A percentile compares a stretch with the other conserved stretches of the same genome.
These are phyloP conservation scores for Pristionchus fissidentatus DNA, from an alignment of 2,888 invertebrate genomes.

Conservation along the genomic window DNA sequence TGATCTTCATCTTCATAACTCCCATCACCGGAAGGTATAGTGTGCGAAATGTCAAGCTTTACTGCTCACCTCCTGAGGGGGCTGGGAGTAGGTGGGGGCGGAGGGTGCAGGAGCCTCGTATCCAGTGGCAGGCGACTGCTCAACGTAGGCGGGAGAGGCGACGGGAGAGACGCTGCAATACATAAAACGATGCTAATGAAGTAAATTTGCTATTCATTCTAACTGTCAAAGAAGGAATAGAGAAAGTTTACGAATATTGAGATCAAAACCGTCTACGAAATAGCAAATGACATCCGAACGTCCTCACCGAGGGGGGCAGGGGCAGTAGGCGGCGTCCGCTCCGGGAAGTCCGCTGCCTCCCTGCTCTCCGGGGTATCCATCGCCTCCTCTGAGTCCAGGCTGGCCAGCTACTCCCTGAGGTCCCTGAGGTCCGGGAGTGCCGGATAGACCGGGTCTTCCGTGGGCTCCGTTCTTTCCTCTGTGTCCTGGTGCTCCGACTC, in stretches of 20 bases:
- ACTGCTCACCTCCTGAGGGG: neutral
- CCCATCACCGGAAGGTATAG: no score
- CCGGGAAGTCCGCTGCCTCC: conserved; percentile 55
- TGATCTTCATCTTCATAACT: no score
- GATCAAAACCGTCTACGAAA: neutral
- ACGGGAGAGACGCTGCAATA: conserved; percentile 19
- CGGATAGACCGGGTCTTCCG: conserved; percentile 56
- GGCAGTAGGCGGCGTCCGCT: conserved; percentile 60
- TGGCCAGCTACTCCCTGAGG: conserved; percentile 54
- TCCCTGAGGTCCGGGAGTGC: conserved; percentile 58
- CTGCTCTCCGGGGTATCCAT: conserved; percentile 56
- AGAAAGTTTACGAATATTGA: neutral
- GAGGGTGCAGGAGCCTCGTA: conserved; percentile 24
- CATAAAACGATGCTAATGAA: neutral
- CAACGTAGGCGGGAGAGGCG: neutral
- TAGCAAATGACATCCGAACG: neutral
- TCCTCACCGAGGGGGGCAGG: conserved; percentile 50
- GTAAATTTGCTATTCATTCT: neutral
- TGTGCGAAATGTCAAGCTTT: no score
- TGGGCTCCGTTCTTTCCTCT: conserved; percentile 56
- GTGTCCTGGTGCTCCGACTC: conserved; percentile 56
- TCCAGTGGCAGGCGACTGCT: conserved; percentile 10
- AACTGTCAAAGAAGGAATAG: no score
- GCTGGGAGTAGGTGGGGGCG: neutral
- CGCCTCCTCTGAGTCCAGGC: conserved; percentile 52